Conservation (phyloP, 2,888 invertebrate species). For the Nomada flava region DNA sequence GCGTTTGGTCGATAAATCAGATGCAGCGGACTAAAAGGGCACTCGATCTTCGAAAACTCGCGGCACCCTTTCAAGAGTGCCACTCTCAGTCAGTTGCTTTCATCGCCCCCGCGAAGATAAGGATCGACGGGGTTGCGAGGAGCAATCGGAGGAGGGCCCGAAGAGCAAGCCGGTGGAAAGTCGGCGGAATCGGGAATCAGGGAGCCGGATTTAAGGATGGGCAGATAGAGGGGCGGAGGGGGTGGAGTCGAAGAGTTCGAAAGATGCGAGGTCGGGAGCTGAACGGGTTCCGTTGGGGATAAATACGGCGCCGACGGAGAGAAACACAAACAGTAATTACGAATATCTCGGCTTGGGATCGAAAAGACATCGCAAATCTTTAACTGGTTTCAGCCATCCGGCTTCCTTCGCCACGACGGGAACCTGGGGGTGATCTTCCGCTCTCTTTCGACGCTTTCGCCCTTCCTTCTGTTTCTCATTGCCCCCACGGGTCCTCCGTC, state of each 20-base stretch:
- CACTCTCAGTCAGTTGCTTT: constrained; percentile 54
- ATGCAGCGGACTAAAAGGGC: constrained; percentile 66
- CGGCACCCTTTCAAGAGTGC: constrained; percentile 61
- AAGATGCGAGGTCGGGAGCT: constrained; percentile 71
- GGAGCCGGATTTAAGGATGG: constrained; percentile 62
- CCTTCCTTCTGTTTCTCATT: constrained; percentile 62
- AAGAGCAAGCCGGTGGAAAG: constrained; percentile 30
- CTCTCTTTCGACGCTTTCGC: constrained; percentile 45
- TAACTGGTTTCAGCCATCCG: constrained; percentile 82
- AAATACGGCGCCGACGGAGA: constrained; percentile 81
- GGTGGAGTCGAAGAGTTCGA: constrained; percentile 71
- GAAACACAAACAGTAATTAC: constrained; percentile 85
- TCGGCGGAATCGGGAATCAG: constrained; percentile 68
- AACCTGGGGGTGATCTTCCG: constrained; percentile 61
- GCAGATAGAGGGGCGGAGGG: constrained; percentile 6
- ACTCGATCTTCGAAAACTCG: constrained; percentile 61
- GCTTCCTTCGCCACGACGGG: constrained; percentile 60
- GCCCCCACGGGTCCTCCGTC: constrained; percentile 73
- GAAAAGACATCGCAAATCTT: constrained; percentile 84
- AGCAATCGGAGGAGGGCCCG: constrained; percentile 56
- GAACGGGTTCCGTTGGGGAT: constrained; percentile 69
- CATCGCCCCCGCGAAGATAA: constrained; percentile 61
- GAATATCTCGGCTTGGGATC: constrained; percentile 83
- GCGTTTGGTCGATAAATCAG: constrained; percentile 64
- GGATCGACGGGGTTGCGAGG: constrained; percentile 64